A percentile compares a stretch with the other conserved stretches of the same genome.
These are phyloP conservation scores for Drosophila kuntzei DNA, from an alignment of 2,888 invertebrate genomes.

Conservation along the genomic window DNA sequence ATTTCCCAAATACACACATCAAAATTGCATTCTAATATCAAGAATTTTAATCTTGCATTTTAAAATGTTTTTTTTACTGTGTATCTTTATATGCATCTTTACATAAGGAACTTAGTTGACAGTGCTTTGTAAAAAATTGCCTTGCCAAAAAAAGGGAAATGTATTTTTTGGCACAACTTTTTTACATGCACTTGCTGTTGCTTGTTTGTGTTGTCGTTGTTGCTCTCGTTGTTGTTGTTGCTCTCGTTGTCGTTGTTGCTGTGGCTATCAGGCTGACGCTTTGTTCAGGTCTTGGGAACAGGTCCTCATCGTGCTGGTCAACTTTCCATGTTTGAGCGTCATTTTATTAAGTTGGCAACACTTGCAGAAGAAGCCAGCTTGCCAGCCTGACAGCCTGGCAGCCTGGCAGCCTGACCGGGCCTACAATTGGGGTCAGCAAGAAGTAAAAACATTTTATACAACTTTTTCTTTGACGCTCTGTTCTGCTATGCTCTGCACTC, in stretches of 20 bases:
- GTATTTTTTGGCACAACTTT: slow-evolving; percentile 78
- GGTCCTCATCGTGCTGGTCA: slow-evolving; percentile 57
- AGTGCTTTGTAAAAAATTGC: slow-evolving; percentile 55
- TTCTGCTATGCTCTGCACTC: not conserved
- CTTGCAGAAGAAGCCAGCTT: slow-evolving; percentile 61
- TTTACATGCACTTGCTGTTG: slow-evolving; percentile 69
- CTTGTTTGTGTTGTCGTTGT: slow-evolving; percentile 49
- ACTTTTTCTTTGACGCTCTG: slow-evolving; percentile 57
- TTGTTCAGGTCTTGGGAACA: slow-evolving; percentile 19
- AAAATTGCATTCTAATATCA: too few species aligned
- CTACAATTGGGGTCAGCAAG: slow-evolving; percentile 74
- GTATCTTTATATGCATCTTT: slow-evolving; percentile 5
- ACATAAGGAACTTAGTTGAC: slow-evolving; percentile 67
- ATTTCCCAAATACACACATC: too few species aligned
- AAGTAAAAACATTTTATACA: slow-evolving; percentile 54
- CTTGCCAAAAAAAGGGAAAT: slow-evolving; percentile 56
- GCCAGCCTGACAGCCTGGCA: slow-evolving; percentile 5
- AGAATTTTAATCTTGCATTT: too few species aligned
- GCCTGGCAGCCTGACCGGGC: slow-evolving; percentile 39
- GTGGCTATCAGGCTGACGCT: slow-evolving; percentile 19
- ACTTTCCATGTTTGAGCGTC: slow-evolving; percentile 77
- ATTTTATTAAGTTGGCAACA: slow-evolving; percentile 81
- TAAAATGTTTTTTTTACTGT: too few species aligned
- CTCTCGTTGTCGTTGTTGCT: slow-evolving; percentile 25
- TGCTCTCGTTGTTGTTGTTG: slow-evolving; percentile 9